phyloP scores from a whole-genome alignment of 30 jellyfish, hydroid and myxozoan species.

The Pseudorhiza aurosa region DNA sequence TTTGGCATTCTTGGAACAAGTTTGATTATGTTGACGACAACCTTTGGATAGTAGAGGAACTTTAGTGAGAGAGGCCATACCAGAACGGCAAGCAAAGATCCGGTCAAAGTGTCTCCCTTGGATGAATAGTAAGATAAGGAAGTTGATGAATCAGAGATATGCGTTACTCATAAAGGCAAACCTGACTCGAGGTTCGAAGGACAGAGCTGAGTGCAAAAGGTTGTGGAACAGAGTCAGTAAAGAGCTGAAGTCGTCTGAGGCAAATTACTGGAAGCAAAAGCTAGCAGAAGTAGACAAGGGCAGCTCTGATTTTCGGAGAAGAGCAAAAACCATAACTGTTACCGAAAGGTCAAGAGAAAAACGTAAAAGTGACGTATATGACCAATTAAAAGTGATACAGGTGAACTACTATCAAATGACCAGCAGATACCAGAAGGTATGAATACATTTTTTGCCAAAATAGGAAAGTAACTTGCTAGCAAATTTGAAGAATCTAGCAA shows the following conservation, averaged over 20 bases:
- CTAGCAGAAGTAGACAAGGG: constrained; percentile 32
- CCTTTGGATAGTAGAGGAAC: constrained; percentile 26
- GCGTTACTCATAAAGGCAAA: not conserved
- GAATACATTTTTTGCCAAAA: not conserved
- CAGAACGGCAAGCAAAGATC: constrained; percentile 21
- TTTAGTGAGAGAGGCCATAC: constrained; percentile 30
- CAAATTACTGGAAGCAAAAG: constrained; percentile 31
- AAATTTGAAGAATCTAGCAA: not conserved
- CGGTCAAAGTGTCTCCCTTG: constrained; percentile 42
- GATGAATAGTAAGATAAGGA: constrained; percentile 30
- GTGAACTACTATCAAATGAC: not conserved
- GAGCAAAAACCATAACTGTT: not conserved
- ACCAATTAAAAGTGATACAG: constrained; percentile 7
- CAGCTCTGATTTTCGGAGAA: constrained; percentile 11
- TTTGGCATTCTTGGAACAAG: constrained; percentile 24
- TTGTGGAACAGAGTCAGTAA: constrained; percentile 20
- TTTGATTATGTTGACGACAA: constrained; percentile 44
- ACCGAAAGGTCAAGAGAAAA: constrained; percentile 2
- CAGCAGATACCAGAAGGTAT: not conserved
- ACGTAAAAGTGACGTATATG: not conserved
- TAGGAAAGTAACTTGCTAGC: constrained; percentile 1
- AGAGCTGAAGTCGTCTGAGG: constrained; percentile 26
- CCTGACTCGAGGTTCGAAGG: not conserved
- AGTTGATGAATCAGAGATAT: constrained; percentile 17
- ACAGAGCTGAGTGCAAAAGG: constrained; percentile 16